phyloP scores from a whole-genome alignment of 2,113 vertebrate species.

The Sylvietta virens region DNA sequence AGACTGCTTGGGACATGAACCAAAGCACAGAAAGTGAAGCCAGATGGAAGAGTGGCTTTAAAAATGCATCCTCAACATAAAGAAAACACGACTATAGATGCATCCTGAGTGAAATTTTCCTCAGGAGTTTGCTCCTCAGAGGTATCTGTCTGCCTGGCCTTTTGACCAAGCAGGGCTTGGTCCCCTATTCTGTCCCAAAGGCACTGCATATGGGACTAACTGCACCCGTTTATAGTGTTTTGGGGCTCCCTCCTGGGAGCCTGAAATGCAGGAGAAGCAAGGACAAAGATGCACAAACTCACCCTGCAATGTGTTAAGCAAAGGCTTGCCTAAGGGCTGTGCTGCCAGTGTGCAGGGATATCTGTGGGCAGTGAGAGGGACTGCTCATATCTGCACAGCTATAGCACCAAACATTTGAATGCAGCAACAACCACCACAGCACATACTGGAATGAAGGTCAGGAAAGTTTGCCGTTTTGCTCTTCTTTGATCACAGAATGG shows the following conservation, averaged over 20 bases:
- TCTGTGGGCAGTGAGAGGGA: background rate
- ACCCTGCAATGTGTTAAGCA: background rate
- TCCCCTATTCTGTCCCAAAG: background rate
- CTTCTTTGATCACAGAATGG: slow-evolving; percentile 4
- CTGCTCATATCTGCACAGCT: background rate
- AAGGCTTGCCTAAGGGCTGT: background rate
- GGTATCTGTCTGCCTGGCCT: background rate
- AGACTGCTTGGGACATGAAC: background rate
- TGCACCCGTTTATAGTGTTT: background rate
- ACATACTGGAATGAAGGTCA: background rate
- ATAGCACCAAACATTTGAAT: background rate
- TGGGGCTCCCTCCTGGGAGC: background rate
- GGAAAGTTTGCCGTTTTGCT: background rate
- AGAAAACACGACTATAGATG: background rate
- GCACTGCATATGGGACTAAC: background rate
- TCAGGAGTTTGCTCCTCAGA: background rate
- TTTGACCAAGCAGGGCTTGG: background rate
- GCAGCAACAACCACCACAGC: background rate
- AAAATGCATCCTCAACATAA: background rate
- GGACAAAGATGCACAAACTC: background rate
- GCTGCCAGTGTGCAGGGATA: fast-evolving
- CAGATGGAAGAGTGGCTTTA: background rate
- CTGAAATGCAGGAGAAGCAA: background rate
- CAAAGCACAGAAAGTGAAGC: background rate
- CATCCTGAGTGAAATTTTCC: background rate